These are phyloP conservation scores for Pomacea canaliculata DNA, from an alignment of 2,888 invertebrate genomes.

Conservation along the genomic window DNA sequence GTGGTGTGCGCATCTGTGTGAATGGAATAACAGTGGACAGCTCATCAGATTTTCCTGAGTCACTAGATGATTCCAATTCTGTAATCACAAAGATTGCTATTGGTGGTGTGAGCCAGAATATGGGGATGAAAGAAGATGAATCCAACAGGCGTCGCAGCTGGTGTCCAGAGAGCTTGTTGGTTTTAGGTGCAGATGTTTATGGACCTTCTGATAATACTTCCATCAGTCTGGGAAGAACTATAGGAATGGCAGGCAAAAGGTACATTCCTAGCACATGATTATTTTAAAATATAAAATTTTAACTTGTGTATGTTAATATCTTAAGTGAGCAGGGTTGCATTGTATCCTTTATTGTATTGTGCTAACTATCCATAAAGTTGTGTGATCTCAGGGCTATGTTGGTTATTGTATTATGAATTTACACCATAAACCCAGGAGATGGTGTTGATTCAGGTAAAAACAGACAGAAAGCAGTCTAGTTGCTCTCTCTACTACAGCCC, in stretches of 20 bases:
- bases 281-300: no score
- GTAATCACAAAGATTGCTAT: slow-evolving; percentile 39
- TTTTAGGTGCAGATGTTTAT: slow-evolving; percentile 20
- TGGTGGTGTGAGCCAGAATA: slow-evolving; percentile 6
- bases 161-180: slow-evolving; percentile 43
- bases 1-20: slow-evolving; percentile 58
- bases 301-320: no score
- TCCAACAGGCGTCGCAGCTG: slow-evolving; percentile 47
- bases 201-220: slow-evolving; percentile 12
- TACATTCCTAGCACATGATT: neutral
- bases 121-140: slow-evolving; percentile 24
- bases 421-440: no score
- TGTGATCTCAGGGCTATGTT: no score
- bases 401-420: no score
- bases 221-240: neutral
- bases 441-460: no score
- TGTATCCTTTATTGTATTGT: no score
- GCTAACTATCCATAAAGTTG: no score
- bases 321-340: no score
- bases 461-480: no score
- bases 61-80: slow-evolving; percentile 34
- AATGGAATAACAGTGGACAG: slow-evolving; percentile 64
- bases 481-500: no score
- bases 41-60: slow-evolving; percentile 18
- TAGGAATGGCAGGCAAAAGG: slow-evolving; percentile 41